Conservation (phyloP, 2,113 vertebrate genomes). For the Galeopterus variegatus region DNA sequence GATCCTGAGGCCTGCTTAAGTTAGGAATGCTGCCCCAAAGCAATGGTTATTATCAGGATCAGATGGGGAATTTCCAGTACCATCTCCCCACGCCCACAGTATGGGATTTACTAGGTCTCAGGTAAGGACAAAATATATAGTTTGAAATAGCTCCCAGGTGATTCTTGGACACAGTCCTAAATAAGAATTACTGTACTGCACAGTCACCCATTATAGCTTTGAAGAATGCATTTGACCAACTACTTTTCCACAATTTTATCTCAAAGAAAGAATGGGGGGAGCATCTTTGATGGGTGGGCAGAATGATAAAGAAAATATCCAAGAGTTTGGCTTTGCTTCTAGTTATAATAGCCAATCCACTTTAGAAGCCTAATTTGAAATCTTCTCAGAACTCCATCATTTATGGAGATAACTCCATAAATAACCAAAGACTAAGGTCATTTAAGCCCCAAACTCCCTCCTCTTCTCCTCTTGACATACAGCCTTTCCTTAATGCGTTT, state of each 20-base stretch:
- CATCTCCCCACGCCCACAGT: not conserved
- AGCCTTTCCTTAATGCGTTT: constrained; percentile 44
- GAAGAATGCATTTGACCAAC: not conserved
- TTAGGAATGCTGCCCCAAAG: not conserved
- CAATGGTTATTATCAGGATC: not conserved
- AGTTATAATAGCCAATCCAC: constrained; percentile 27
- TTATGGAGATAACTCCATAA: constrained; percentile 32
- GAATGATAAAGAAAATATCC: constrained; percentile 20
- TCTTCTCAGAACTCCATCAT: constrained; percentile 29
- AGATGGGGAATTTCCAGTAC: not conserved
- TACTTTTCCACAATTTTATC: constrained; percentile 45
- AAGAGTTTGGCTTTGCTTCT: constrained; percentile 16
- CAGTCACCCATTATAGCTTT: constrained; percentile 28
- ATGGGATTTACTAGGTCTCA: constrained; percentile 50
- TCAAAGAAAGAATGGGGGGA: not conserved
- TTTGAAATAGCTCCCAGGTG: constrained; percentile 13
- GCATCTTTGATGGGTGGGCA: not conserved
- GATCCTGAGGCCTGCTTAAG: not conserved
- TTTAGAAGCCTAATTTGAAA: constrained; percentile 63
- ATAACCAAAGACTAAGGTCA: constrained; percentile 54
- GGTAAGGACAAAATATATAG: not conserved
- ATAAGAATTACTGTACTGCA: not conserved
- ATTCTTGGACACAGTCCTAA: constrained; percentile 33
- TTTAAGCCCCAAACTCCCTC: constrained; percentile 31
- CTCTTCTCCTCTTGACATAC: constrained; percentile 36